Conservation (phyloP, 2,797 vertebrate genomes). For the Squalus acanthias region DNA sequence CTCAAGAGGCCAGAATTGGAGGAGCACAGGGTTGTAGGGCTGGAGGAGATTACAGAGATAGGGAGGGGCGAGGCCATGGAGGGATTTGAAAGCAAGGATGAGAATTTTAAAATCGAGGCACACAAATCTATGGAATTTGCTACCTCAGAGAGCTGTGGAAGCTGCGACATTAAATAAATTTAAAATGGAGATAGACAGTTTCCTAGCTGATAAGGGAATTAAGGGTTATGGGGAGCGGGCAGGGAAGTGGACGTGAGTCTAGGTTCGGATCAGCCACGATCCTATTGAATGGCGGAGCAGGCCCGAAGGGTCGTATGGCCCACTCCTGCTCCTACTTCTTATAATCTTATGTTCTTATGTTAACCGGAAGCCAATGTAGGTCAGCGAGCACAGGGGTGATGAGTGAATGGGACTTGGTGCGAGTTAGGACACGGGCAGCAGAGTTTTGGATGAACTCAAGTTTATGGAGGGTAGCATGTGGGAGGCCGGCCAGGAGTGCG, state of each 20-base stretch:
- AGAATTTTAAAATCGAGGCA: neutral
- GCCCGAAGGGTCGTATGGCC: neutral
- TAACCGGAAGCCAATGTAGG: no score
- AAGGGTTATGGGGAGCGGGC: no score
- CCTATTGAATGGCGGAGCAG: no score
- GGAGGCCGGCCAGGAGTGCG: neutral
- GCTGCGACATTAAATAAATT: no score
- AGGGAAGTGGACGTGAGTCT: no score
- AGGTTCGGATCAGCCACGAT: no score
- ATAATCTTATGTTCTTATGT: no score
- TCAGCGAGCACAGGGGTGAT: neutral
- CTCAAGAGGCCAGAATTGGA: neutral
- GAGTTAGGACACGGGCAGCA: neutral
- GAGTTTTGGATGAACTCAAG: neutral
- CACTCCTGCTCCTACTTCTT: no score
- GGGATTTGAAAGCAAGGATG: neutral
- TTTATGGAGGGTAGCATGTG: neutral
- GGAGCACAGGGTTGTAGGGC: neutral
- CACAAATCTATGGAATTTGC: no score
- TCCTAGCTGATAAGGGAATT: no score
- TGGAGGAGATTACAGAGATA: neutral
- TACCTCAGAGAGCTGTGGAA: no score
- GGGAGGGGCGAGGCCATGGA: neutral
- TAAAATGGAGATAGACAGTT: no score
- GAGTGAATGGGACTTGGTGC: neutral